Evolutionary conservation across 2,888 invertebrate species (phyloP), one percentile per base, ranked within the genome.

Genomic region (Nebria salina): DNA sequence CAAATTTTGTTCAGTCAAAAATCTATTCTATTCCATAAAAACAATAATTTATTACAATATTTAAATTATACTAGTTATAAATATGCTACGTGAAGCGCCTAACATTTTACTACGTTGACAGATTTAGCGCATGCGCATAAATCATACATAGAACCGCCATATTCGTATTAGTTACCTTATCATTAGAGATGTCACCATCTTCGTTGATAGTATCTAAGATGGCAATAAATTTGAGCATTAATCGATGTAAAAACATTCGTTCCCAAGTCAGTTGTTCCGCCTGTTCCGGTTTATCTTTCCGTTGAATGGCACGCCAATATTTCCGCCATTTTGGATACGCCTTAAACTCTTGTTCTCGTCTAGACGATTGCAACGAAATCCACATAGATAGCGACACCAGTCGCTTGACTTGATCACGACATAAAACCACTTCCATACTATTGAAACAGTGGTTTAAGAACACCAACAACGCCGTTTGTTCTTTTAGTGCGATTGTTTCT

Each of bases 381-480:
- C 99, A 99, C 93, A 98, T 97, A 11, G 97, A 95, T 11, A 99
- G 90, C 0, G 98, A 98, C 0, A 98, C 96, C 5, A 99, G 91
- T 82, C 95, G 91, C 88, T 97, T 97, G 6, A 89, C 96, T 89
- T 98, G 97, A 85, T 97, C 96, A 66, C 99, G 91, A 81, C 99
- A 97, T 70, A 99, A 89, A 85, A 95, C 95, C 77, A 98, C 95
- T 90, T 99, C 99, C 95, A 99, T 95, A 85, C 98, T 98, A 86
- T 98, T 98, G 86, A 99, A 98, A 87, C 98, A 97, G 87, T 98
- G 97, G 89, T 97, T 98, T 1, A 99, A 90, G 88, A 99, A 98
- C 65, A 98, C 92, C 13, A 99, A 91, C 74, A 99, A 88, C 0
- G 95, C 93, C 0, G 96, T 97, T 88, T 97, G 96, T 87, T 99